Evolutionary conservation across 2,888 invertebrate genomes (phyloP).

Genomic region (Drosophila aldrichi): DNA sequence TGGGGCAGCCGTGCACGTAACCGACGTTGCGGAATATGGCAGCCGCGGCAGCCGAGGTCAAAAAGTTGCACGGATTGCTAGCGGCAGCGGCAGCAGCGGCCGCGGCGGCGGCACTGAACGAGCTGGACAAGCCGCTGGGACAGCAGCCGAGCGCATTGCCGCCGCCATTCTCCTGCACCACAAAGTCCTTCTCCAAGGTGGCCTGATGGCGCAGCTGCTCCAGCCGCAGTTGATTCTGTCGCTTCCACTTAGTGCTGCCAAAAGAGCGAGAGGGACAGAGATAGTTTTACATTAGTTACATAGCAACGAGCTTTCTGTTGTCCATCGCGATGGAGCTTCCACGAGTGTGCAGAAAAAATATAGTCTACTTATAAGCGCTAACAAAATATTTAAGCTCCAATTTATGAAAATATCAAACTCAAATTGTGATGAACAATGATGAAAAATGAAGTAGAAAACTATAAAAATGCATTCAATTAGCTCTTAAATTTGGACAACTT

Average conservation of each 20-base stretch:
- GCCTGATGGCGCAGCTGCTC: constrained; percentile 95
- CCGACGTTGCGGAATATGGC: constrained; percentile 91
- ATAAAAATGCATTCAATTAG: not conserved
- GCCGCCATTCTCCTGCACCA: constrained; percentile 73
- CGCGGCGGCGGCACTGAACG: constrained; percentile 72
- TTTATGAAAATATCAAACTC: not conserved
- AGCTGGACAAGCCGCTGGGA: constrained; percentile 82
- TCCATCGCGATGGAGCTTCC: not conserved
- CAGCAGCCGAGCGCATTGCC: constrained; percentile 82
- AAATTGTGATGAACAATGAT: no score
- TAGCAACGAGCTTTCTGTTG: not conserved
- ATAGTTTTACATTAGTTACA: not conserved
- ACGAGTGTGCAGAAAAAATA: not conserved
- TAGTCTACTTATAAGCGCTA: constrained; percentile 1
- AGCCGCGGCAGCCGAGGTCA: constrained; percentile 88
- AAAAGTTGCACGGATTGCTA: constrained; percentile 87
- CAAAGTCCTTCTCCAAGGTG: constrained; percentile 90
- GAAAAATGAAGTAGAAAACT: no score
- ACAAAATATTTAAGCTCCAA: not conserved
- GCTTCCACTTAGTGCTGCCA: constrained; percentile 93
- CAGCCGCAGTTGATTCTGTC: constrained; percentile 93
- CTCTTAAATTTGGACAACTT: constrained; percentile 3
- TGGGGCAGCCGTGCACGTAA: constrained; percentile 90
- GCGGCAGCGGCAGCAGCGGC: constrained; percentile 79
- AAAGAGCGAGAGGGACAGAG: constrained; percentile 2